Evolutionary conservation across 1,140 invertebrate genomes (phyloP).

Genomic region (Paralvinella palmiformis): DNA sequence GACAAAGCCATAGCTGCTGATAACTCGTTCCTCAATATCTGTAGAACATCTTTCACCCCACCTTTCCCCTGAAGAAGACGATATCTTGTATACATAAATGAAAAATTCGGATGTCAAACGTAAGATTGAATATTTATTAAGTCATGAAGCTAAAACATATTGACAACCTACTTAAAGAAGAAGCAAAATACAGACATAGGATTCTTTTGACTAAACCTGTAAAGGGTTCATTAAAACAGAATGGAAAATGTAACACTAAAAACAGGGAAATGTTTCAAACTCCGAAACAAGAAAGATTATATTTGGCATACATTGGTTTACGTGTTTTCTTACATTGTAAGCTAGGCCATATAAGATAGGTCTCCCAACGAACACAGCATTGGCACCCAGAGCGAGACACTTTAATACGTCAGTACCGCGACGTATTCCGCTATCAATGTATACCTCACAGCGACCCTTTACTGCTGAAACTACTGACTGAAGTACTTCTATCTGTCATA

Average conservation of each 20-base stretch:
- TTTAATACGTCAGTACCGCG: conserved; percentile 86
- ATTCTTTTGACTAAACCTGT: background rate
- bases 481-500: conserved; percentile 81
- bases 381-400: conserved; percentile 82
- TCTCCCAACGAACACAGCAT: conserved; percentile 77
- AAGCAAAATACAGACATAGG: background rate
- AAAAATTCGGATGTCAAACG: background rate
- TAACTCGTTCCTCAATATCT: conserved; percentile 3
- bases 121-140: background rate
- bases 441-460: conserved; percentile 64
- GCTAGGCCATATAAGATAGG: conserved; percentile 85
- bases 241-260: background rate
- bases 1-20: background rate
- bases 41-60: background rate
- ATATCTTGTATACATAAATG: background rate
- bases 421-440: conserved; percentile 80
- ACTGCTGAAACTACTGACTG: conserved; percentile 75
- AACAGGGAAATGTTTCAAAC: background rate
- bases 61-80: background rate
- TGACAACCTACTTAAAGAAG: background rate
- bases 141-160: background rate
- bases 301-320: background rate
- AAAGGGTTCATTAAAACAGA: background rate
- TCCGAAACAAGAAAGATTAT: background rate
- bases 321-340: conserved; percentile 46